Base-by-base conservation (phyloP, 2,797 vertebrate genomes). In the Amazona finschi region DNA sequence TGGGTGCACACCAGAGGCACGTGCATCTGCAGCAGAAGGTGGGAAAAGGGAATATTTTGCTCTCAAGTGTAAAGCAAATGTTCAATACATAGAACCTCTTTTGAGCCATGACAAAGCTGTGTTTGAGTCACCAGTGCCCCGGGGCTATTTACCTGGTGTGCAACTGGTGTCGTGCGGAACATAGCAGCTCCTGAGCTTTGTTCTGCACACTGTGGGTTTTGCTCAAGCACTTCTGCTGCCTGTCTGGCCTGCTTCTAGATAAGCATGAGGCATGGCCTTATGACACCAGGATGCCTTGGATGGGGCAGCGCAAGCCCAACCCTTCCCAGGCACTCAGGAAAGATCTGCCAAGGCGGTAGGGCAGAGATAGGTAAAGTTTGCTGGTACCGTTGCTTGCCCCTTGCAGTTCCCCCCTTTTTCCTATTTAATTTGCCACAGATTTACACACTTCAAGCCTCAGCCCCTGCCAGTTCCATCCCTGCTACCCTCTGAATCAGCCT, bases 331-430 rank as follows among this genome's bases (percentile, higher is more conserved):
- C 38, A n/a, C 33, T 43, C 25, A 21, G 33, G 61, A 28, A 44
- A 46, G 8, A 14, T 61, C 62, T 55, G 27, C 30, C 3, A 1
- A 38, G 22, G 15, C 41, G 9, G n/a, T 6, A 36, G 15, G 46
- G 30, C 25, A 58, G 28, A 9, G n/a, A 49, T 14, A 12, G 7
- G 15, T 49, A 11, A 69, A 49, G 15, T 27, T 55, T 21, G 15
- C 19, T 46, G 49, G 20, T 28, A 27, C 12, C 0, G 0, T 28
- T 2, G 2, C 28, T 77, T 65, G 22, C 8, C 38, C 1, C 1
- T 65, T 70, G 30, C 10, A 24, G 58, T 52, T 41, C 72, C 8
- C 16, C 6, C n/a, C 33, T 49, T 60, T 80, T 39, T 31, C 33
- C 18, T 43, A 50, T 85, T 58, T 53, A 62, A 73, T 76, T 57